These are phyloP conservation scores for Drosophila subsilvestris DNA, from an alignment of 2,888 invertebrate genomes.

Conservation along the genomic window DNA sequence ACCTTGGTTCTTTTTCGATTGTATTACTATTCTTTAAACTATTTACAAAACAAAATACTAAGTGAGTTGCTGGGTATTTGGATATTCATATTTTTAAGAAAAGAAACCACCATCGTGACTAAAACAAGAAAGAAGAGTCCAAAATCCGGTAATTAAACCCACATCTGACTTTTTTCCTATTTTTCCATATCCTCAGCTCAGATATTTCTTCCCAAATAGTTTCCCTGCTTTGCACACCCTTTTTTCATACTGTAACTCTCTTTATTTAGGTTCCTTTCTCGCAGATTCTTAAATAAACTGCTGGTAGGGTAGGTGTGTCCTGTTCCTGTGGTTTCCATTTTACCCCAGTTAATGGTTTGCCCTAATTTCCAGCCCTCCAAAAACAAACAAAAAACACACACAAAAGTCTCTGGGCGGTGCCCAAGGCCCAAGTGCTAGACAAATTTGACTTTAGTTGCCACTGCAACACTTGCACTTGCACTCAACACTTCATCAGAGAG, in stretches of 20 bases:
- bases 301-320: background rate
- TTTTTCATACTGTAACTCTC: background rate
- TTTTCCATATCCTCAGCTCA: background rate
- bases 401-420: background rate
- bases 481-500: conserved; percentile 25
- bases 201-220: background rate
- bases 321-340: background rate
- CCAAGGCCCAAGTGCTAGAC: conserved; percentile 4
- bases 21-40: background rate
- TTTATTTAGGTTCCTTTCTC: background rate
- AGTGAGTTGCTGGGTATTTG: background rate
- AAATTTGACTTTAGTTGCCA: conserved; percentile 26
- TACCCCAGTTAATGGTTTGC: background rate
- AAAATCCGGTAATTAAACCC: no score
- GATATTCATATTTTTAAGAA: no score
- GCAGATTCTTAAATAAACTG: background rate
- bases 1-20: background rate
- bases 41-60: background rate
- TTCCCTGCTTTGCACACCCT: background rate
- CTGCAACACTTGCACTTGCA: conserved; percentile 10
- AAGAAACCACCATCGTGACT: background rate
- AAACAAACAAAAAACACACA: background rate
- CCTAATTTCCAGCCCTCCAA: background rate
- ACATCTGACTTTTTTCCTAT: background rate
- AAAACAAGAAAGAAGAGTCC: background rate